These are phyloP conservation scores for Drosophila murphyi DNA, from an alignment of 1,140 invertebrate genomes.

Conservation along the genomic window DNA sequence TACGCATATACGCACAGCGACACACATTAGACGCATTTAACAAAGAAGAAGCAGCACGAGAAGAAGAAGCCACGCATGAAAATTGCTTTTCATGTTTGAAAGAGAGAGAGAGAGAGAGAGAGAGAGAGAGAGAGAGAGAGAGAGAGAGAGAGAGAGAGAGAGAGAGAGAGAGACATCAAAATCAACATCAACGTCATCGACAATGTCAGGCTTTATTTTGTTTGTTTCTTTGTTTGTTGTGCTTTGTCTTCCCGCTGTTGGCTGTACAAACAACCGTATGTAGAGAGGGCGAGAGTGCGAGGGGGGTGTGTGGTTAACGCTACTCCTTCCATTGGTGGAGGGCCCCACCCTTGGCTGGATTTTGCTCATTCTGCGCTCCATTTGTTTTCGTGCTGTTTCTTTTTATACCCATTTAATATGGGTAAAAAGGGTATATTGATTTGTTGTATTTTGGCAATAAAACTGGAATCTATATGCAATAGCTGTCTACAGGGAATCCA, in stretches of 20 bases:
- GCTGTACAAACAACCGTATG: constrained; percentile 29
- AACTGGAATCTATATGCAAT: no score
- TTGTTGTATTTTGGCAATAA: no score
- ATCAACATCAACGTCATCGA: constrained; percentile 63
- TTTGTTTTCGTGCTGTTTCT: constrained; percentile 6
- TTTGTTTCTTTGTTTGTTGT: constrained; percentile 30
- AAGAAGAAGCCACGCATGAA: constrained; percentile 81
- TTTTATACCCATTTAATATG: background rate
- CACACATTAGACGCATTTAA: constrained; percentile 35
- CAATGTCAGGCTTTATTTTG: background rate
- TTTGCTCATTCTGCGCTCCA: constrained; percentile 21
- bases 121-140: constrained; percentile 21
- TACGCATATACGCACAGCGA: constrained; percentile 8
- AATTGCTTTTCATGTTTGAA: constrained; percentile 73
- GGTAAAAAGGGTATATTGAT: no score
- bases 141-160: constrained; percentile 28
- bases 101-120: constrained; percentile 9
- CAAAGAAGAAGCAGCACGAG: constrained; percentile 79
- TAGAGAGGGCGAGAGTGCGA: background rate
- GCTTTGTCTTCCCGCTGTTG: constrained; percentile 38
- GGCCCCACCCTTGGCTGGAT: constrained; percentile 30
- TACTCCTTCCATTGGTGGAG: background rate
- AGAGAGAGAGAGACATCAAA: constrained; percentile 62
- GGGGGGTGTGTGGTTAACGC: no score
- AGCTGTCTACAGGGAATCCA: no score